These are phyloP conservation scores for Epinephelus moara DNA, from an alignment of 2,113 vertebrate genomes.

Conservation along the genomic window DNA sequence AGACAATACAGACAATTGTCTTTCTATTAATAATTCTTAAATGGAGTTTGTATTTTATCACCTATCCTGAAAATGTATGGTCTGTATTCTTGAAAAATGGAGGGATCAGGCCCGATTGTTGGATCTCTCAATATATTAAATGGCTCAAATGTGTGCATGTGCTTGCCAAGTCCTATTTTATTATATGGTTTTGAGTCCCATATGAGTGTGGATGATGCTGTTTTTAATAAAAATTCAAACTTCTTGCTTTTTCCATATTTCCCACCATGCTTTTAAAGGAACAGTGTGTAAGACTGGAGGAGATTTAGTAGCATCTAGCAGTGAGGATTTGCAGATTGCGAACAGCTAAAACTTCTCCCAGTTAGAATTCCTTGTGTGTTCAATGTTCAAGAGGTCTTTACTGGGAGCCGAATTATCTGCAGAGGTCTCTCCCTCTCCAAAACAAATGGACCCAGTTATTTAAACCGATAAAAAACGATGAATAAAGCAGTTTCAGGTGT, in stretches of 20 bases:
- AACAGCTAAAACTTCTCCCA: no score
- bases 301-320: no score
- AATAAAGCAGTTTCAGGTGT: no score
- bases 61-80: background rate
- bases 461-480: no score
- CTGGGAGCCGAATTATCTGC: no score
- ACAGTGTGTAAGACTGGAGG: no score
- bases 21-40: conserved; percentile 28
- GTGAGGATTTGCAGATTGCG: no score
- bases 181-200: background rate
- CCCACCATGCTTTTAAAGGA: background rate
- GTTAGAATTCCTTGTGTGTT: no score
- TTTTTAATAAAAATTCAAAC: background rate
- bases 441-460: no score
- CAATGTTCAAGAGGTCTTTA: no score
- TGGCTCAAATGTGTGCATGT: background rate
- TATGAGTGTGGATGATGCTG: background rate
- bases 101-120: background rate
- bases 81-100: background rate
- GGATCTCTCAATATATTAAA: conserved; percentile 2
- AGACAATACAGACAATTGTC: conserved; percentile 22
- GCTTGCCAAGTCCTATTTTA: background rate
- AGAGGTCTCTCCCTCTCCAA: no score
- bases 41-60: conserved; percentile 16
- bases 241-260: background rate